phyloP scores from a whole-genome alignment of 2,888 invertebrate genomes.

The Euphydryas editha region DNA sequence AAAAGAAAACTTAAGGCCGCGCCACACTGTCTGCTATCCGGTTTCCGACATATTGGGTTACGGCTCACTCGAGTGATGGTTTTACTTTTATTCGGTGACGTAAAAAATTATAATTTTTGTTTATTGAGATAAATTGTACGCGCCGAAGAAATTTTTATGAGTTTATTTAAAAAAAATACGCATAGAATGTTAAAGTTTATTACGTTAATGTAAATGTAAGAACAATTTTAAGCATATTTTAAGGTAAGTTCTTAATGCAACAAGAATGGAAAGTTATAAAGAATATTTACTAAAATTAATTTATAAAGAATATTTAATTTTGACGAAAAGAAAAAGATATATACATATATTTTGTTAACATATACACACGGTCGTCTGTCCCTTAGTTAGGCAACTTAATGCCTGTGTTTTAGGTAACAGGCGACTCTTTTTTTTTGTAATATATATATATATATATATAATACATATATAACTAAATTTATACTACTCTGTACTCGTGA shows the following conservation, averaged over 20 bases:
- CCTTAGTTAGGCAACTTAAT: too few species aligned
- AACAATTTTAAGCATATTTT: background rate
- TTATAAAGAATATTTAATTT: too few species aligned
- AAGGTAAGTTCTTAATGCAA: background rate
- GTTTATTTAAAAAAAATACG: conserved; percentile 29
- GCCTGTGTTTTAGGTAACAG: too few species aligned
- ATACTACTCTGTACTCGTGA: too few species aligned
- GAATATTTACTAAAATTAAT: too few species aligned
- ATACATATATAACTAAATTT: too few species aligned
- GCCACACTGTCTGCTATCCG: conserved; percentile 84
- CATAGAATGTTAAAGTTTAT: conserved; percentile 8
- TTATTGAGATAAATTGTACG: conserved; percentile 68
- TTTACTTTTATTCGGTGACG: conserved; percentile 66
- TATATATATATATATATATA: too few species aligned
- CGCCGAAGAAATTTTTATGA: conserved; percentile 51
- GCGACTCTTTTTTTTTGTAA: too few species aligned
- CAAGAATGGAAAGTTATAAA: too few species aligned
- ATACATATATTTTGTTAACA: too few species aligned
- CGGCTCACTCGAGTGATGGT: conserved; percentile 65
- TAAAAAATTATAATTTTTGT: conserved; percentile 70
- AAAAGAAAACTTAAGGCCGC: conserved; percentile 76
- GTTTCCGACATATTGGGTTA: conserved; percentile 78
- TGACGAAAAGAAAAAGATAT: too few species aligned
- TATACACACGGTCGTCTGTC: too few species aligned
- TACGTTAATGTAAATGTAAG: background rate